phyloP scores from a whole-genome alignment of 2,113 vertebrate genomes.

The Semicossyphus pulcher region DNA sequence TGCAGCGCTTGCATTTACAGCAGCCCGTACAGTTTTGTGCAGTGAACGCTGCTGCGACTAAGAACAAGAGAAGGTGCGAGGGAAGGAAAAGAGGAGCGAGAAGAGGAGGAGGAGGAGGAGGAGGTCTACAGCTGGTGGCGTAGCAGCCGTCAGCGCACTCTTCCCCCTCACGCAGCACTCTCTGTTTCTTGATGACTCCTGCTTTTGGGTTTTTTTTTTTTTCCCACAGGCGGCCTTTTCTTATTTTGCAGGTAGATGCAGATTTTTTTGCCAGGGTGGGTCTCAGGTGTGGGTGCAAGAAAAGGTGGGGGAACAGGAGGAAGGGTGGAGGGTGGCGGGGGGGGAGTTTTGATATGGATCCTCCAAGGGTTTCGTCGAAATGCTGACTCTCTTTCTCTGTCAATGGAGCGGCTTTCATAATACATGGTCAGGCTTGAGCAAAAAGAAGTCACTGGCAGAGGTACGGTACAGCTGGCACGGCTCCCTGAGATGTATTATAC shows the following conservation, averaged over 20 bases:
- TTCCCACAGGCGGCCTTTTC: conserved; percentile 74
- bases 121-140: conserved; percentile 67
- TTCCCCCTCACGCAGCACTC: conserved; percentile 63
- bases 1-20: conserved; percentile 53
- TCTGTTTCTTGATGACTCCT: conserved; percentile 83
- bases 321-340: not conserved
- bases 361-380: conserved; percentile 72
- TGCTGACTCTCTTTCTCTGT: conserved; percentile 75
- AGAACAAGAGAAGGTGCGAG: conserved; percentile 40
- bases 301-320: conserved; percentile 37
- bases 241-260: conserved; percentile 83
- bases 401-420: conserved; percentile 66
- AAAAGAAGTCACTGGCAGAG: conserved; percentile 10
- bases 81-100: conserved; percentile 38
- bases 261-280: conserved; percentile 74
- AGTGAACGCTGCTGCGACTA: conserved; percentile 15
- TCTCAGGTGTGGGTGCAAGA: conserved; percentile 80
- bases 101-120: conserved; percentile 40
- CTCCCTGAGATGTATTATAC: conserved; percentile 34
- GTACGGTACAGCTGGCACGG: conserved; percentile 36
- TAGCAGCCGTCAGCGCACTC: conserved; percentile 53
- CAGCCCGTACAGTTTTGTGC: conserved; percentile 7
- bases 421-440: conserved; percentile 58
- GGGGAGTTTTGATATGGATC: conserved; percentile 68
- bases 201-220: conserved; percentile 75